phyloP scores from a whole-genome alignment of 2,888 invertebrate species.

The Eristalis arbustorum region DNA sequence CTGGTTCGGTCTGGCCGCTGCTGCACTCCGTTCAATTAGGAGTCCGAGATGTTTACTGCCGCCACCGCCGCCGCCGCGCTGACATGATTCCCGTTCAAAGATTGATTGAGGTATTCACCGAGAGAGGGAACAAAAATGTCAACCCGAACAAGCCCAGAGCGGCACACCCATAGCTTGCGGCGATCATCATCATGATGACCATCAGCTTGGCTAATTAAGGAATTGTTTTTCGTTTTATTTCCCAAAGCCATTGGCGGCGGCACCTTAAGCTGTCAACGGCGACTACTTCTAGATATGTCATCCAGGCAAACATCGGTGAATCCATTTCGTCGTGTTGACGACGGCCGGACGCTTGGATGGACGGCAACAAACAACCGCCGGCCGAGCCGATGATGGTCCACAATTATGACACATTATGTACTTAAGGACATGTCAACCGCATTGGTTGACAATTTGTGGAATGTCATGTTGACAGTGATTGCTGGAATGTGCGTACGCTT shows the following conservation, averaged over 20 bases:
- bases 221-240: slow-evolving; percentile 3
- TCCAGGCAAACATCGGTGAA: neutral
- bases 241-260: slow-evolving; percentile 35
- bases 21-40: slow-evolving; percentile 61
- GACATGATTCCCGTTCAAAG: slow-evolving; percentile 46
- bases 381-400: slow-evolving; percentile 17
- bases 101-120: slow-evolving; percentile 57
- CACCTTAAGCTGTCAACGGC: slow-evolving; percentile 37
- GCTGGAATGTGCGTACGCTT: slow-evolving; percentile 21
- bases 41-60: neutral
- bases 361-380: neutral
- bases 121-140: slow-evolving; percentile 11
- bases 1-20: neutral
- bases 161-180: slow-evolving; percentile 50
- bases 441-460: slow-evolving; percentile 58
- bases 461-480: slow-evolving; percentile 36
- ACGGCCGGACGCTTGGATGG: neutral
- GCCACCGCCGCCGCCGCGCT: neutral
- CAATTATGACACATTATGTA: slow-evolving; percentile 67
- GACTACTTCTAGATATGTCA: neutral
- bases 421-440: slow-evolving; percentile 53
- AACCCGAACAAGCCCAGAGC: neutral
- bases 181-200: neutral
- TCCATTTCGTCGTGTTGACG: neutral
- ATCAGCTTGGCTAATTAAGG: slow-evolving; percentile 24